A percentile compares a stretch with the other conserved stretches of the same genome.
phyloP scores from a whole-genome alignment of 2,888 invertebrate species.

The Salticus scenicus region DNA sequence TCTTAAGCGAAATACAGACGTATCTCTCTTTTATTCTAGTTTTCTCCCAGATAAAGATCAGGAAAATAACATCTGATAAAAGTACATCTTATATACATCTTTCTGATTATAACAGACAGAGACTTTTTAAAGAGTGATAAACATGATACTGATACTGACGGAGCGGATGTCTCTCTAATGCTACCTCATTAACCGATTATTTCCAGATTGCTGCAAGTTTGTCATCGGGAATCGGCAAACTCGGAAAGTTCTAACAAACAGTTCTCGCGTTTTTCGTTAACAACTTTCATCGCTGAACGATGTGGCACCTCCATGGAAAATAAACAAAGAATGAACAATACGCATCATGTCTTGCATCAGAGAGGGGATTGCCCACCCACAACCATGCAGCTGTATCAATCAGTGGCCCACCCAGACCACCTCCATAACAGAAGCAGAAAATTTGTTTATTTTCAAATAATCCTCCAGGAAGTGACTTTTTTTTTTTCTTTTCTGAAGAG shows the following conservation, averaged over 20 bases:
- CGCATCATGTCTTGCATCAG: slow-evolving; percentile 26
- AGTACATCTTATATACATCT: too few species aligned
- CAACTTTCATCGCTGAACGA: slow-evolving; percentile 24
- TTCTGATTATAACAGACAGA: too few species aligned
- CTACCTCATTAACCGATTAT: too few species aligned
- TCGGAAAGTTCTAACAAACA: slow-evolving; percentile 13
- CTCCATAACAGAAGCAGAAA: not conserved
- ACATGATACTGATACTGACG: too few species aligned
- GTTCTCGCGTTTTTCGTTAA: slow-evolving; percentile 35
- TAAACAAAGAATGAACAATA: slow-evolving; percentile 35
- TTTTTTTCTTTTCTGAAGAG: too few species aligned
- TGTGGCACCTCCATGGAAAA: slow-evolving; percentile 29
- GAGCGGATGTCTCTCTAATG: too few species aligned
- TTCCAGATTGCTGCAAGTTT: not conserved
- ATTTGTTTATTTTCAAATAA: slow-evolving; percentile 8
- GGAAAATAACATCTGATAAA: too few species aligned
- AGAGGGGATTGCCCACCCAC: not conserved
- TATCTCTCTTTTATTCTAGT: too few species aligned
- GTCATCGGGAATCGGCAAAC: not conserved
- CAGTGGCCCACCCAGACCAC: slow-evolving; percentile 47
- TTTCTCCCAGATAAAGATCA: too few species aligned
- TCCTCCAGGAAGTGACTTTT: too few species aligned
- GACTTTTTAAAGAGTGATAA: too few species aligned
- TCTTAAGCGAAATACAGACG: too few species aligned
- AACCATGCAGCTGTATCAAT: slow-evolving; percentile 48